A percentile compares a stretch with the other conserved stretches of the same genome.
Conservation (phyloP, 1,140 invertebrate species). For the honey bee (Apis mellifera) region Amel_HAv3.1 CM009931.2:10272501-10273000, state of each 20-base stretch:
- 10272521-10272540: background rate
- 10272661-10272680: slow-evolving; percentile 70
- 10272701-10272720: slow-evolving; percentile 70
- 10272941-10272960: slow-evolving; percentile 11
- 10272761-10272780: slow-evolving; percentile 29
- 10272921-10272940: background rate
- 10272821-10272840: too few species aligned
- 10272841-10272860: background rate
- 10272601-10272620: background rate
- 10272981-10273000: slow-evolving; percentile 53
- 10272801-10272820: background rate
- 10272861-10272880: too few species aligned
- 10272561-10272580: slow-evolving; percentile 20
- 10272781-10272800: background rate
- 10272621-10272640: slow-evolving; percentile 19
- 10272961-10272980: slow-evolving; percentile 16
- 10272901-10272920: too few species aligned
- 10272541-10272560: background rate
- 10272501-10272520: background rate
- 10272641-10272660: slow-evolving; percentile 59
- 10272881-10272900: too few species aligned
- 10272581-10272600: background rate
- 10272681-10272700: slow-evolving; percentile 69
- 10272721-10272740: slow-evolving; percentile 62
- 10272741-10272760: slow-evolving; percentile 44